Percentiles rank a stretch among this genome's conserved stretches.
Conservation (phyloP, 2,888 invertebrate genomes). For the Maniola hyperantus region DNA sequence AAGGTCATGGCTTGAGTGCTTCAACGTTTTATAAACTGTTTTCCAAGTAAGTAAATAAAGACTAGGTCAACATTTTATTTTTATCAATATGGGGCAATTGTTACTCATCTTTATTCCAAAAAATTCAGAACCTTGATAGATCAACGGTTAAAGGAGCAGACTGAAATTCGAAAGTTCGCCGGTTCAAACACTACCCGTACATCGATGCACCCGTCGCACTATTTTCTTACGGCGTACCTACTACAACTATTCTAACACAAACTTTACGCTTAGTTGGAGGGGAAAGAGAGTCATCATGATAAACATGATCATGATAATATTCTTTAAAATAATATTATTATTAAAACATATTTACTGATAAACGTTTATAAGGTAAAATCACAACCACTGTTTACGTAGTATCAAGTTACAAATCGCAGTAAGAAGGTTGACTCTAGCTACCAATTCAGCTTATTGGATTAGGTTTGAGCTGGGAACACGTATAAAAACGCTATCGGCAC, state of each 20-base stretch:
- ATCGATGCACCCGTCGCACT: no score
- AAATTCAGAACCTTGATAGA: no score
- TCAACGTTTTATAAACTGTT: neutral
- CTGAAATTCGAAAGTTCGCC: no score
- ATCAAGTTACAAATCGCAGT: conserved; percentile 39
- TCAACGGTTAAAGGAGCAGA: no score
- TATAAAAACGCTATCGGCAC: conserved; percentile 34
- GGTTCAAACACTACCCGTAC: no score
- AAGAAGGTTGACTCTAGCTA: conserved; percentile 63
- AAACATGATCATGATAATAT: no score
- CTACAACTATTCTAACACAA: no score
- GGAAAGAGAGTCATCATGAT: no score
- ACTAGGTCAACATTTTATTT: neutral
- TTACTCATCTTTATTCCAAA: neutral
- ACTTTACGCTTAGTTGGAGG: no score
- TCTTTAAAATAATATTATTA: no score
- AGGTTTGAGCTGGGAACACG: conserved; percentile 28
- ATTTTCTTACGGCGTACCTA: no score
- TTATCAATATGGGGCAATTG: neutral
- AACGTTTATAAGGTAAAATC: neutral
- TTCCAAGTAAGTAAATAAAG: neutral
- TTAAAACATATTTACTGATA: neutral
- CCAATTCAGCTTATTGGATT: conserved; percentile 64
- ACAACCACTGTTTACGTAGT: conserved; percentile 32
- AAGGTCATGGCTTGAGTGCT: neutral